Base-by-base conservation (phyloP, 1,140 invertebrate species). In the Ceratina australensis region DNA sequence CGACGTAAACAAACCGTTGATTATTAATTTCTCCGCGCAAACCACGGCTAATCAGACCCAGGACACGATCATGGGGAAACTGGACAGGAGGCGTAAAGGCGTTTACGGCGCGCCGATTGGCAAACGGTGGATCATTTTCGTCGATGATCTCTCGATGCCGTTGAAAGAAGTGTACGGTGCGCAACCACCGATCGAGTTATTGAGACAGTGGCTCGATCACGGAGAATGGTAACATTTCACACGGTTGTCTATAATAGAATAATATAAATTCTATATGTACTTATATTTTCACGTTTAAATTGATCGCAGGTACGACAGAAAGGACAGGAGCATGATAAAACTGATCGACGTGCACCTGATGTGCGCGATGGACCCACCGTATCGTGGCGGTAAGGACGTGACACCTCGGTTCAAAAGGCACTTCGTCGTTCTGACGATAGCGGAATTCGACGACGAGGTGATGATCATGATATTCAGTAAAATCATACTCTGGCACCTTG, bases 91-190 rank as follows among this genome's bases (percentile, higher is more conserved):
- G 75, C 94, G 97, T 73, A 98, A 98, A 94, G 98, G 98, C 4
- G 96, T 98, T n/a, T 99, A 94, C 90, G 98, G 98, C 0, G 97
- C 98, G 7, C 97, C 97, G 0, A 94, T 95, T 20, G 97, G 97
- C 2, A 98, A 97, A 89, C 95, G 95, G 81, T 95, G 96, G 92
- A 95, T 99, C 16, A 94, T 98, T 28, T 99, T 99, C 90, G 96
- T 99, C 5, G 98, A 99, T 89, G 98, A 99, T 90, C 94, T 99
- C 4, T 98, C 97, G 82, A 97, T 98, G 96, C 98, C 98, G 0
- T 91, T 96, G 80, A 95, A 95, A 73, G 97, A 98, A 91, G 94
- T 94, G 8, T 98, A 97, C 89, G 97, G 97, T 0, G 97, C 97
- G 1, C 97, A 98, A 91, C 97, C 98, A 0, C 97, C 98, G 0